A percentile compares a stretch with the other conserved stretches of the same genome.
Evolutionary conservation across 2,113 vertebrate genomes (phyloP).

Genomic region (Brachyhypopomus gauderio): DNA sequence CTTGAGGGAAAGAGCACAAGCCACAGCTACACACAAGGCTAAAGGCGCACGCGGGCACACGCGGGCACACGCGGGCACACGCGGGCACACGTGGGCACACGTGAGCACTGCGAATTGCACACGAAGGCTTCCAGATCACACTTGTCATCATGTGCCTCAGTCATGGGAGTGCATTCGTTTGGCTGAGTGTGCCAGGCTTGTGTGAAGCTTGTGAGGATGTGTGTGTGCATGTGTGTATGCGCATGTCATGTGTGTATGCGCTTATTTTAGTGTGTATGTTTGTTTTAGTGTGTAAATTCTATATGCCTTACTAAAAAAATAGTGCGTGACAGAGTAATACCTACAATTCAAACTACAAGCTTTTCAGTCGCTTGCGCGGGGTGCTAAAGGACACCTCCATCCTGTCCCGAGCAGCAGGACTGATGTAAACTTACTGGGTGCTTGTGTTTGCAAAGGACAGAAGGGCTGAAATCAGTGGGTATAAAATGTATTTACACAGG

Average conservation of each 20-base stretch:
- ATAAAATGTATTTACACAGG: conserved; percentile 30
- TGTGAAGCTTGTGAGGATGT: not conserved
- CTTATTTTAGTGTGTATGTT: not conserved
- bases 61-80: too few species aligned
- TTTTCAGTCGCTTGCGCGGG: not conserved
- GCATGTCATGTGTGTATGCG: not conserved
- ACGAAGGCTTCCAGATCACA: conserved; percentile 50
- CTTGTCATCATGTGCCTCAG: conserved; percentile 28
- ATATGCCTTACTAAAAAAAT: not conserved
- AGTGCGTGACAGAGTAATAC: conserved; percentile 8
- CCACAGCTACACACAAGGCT: conserved; percentile 51
- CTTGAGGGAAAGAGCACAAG: conserved; percentile 18
- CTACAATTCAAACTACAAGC: conserved; percentile 3
- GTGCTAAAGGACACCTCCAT: conserved; percentile 17
- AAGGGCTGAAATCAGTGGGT: conserved; percentile 38
- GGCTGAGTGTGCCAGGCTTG: not conserved
- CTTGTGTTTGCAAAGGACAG: conserved; percentile 13
- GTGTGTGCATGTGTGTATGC: not conserved
- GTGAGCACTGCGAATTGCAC: conserved; percentile 63
- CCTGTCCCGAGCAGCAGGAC: conserved; percentile 4
- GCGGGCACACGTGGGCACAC: conserved; percentile 63
- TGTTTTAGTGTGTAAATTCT: not conserved
- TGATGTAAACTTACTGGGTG: conserved; percentile 14
- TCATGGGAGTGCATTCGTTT: not conserved
- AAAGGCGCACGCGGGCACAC: not conserved